Percentiles rank a stretch among this genome's conserved stretches.
Conservation (phyloP, 2,888 invertebrate genomes). For the Chalcis sispes region DNA sequence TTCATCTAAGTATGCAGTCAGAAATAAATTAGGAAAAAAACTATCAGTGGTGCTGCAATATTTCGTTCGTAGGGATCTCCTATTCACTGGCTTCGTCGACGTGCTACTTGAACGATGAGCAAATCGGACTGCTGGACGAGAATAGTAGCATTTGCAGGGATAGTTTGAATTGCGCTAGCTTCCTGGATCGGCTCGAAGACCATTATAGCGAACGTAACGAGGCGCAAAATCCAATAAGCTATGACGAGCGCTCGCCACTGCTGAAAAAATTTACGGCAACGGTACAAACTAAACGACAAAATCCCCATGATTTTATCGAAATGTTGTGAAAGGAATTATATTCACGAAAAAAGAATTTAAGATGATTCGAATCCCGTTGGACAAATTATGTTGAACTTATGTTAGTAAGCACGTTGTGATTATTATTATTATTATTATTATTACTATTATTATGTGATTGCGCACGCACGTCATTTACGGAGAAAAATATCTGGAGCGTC, state of each 20-base stretch:
- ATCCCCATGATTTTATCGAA: conserved; percentile 18
- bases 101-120: conserved; percentile 28
- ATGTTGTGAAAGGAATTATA: conserved; percentile 30
- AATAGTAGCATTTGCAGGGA: background rate
- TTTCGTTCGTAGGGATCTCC: conserved; percentile 49
- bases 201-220: background rate
- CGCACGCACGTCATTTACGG: no score
- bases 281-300: conserved; percentile 1
- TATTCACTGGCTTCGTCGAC: background rate
- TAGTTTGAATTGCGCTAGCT: conserved; percentile 6
- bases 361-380: no score
- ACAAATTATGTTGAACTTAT: no score
- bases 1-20: no score
- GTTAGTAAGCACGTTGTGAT: no score
- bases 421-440: no score
- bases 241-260: conserved; percentile 45
- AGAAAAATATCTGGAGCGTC: no score
- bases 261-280: conserved; percentile 26
- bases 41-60: conserved; percentile 42
- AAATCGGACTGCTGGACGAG: conserved; percentile 2
- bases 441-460: no score
- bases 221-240: no score
- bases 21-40: no score
- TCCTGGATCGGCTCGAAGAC: background rate
- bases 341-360: no score